A percentile compares a stretch with the other conserved stretches of the same genome.
Evolutionary conservation across 2,797 vertebrate genomes (phyloP).

Genomic region (Adelosebastes latens): DNA sequence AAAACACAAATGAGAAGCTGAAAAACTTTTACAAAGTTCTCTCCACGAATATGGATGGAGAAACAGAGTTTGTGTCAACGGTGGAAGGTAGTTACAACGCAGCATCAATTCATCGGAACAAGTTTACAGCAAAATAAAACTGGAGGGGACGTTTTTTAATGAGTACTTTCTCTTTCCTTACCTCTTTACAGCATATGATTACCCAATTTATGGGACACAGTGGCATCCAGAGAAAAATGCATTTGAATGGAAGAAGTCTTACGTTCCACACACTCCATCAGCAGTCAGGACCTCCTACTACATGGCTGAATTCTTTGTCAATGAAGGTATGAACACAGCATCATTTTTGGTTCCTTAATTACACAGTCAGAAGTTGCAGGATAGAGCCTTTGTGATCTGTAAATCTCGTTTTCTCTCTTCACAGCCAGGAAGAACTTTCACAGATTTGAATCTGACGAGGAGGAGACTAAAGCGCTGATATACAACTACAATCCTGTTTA

Average conservation of each 20-base stretch:
- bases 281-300: conserved; percentile 87
- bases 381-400: background rate
- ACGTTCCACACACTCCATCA: conserved; percentile 82
- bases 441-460: conserved; percentile 69
- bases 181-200: conserved; percentile 81
- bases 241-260: conserved; percentile 87
- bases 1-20: conserved; percentile 82
- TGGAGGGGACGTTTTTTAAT: background rate
- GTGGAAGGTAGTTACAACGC: conserved; percentile 86
- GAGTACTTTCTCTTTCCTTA: background rate
- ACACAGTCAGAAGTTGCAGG: background rate
- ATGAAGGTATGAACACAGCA: conserved; percentile 85
- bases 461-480: conserved; percentile 76
- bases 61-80: conserved; percentile 90
- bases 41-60: conserved; percentile 87
- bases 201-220: conserved; percentile 91
- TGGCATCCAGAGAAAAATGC: conserved; percentile 98
- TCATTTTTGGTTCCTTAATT: background rate
- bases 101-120: fast-evolving
- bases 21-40: conserved; percentile 89
- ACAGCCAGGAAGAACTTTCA: conserved; percentile 83
- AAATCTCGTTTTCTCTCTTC: conserved; percentile 12
- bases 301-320: conserved; percentile 90
- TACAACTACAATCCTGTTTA: conserved; percentile 79
- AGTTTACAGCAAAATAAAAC: background rate